These are phyloP conservation scores for Petrocephalus microphthalmus DNA, from an alignment of 2,113 vertebrate genomes.

Conservation along the genomic window DNA sequence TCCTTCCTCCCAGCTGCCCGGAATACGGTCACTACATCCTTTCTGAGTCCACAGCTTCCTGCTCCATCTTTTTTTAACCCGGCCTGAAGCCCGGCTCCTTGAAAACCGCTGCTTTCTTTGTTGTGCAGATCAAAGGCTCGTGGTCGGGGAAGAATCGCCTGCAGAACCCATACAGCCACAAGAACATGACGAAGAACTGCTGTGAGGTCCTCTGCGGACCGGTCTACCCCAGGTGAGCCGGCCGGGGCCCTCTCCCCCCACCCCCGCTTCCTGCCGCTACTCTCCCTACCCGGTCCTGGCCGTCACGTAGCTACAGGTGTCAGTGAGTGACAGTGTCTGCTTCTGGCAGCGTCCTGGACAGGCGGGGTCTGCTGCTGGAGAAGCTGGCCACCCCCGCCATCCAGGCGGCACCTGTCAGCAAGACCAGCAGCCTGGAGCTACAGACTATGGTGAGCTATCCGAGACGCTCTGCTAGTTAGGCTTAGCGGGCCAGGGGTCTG, in stretches of 20 bases:
- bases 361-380: conserved; percentile 58
- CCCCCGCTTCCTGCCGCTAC: background rate
- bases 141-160: conserved; percentile 96
- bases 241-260: background rate
- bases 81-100: background rate
- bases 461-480: background rate
- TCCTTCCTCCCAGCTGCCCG: background rate
- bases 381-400: conserved; percentile 33
- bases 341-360: conserved; percentile 62
- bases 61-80: background rate
- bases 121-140: conserved; percentile 88
- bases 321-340: background rate
- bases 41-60: background rate
- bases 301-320: background rate
- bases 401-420: conserved; percentile 26
- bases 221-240: conserved; percentile 77
- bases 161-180: conserved; percentile 95
- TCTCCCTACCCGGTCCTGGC: background rate
- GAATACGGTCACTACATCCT: background rate
- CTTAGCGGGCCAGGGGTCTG: background rate
- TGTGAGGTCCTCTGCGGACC: conserved; percentile 95
- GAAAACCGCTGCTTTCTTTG: conserved; percentile 14
- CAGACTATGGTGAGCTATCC: conserved; percentile 53
- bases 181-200: conserved; percentile 92
- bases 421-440: conserved; percentile 39